Evolutionary conservation across 2,888 invertebrate genomes (phyloP), one percentile per base, ranked within the genome.

Genomic region (Athripsodes cinereus): DNA sequence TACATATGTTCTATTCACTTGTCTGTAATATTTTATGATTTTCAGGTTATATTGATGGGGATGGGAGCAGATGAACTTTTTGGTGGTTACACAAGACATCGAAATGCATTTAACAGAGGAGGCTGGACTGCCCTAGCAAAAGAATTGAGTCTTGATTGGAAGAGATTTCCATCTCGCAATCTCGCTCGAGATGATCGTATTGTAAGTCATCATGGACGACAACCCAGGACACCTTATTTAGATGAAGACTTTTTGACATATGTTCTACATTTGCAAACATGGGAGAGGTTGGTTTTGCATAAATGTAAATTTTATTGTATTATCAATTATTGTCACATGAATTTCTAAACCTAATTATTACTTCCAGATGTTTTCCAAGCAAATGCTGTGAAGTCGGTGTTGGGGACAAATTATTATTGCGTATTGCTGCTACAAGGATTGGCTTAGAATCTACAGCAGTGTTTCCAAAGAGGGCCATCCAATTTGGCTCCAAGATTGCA

Each of bases 1-100:
- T n/a, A n/a, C n/a, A n/a, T 13, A 8, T 40, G 40, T n/a, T 40
- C n/a, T 8, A 8, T 16, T 40, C 40, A 40, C 6, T 11, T 31
- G 11, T 31, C 31, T 8, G 11, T 31, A 31, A 8, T 31, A 31
- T 46, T 16, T 46, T 46, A 5, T n/a, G n/a, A 16, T 47, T 34
- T 20, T 34, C 44, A 90, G 90, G 81, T 94, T 19, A 73, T 95
- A 60, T 72, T 96, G 64, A 75, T 91, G 66, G 98, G 98, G 34
- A 93, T 93, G 78, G 98, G 98, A 6, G 97, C 98, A 1, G 99
- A 99, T 80, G 99, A 99, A 76, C 80, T 97, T 62, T 89, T 98
- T 69, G 96, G 93, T 52, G 98, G 98, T 1, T 98, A 98, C 70
- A 86, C 87, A 34, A 82, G 95, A 60, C 96, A 98, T 69, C 81